Conservation (phyloP, 2,113 vertebrate species). For the Phodopus roborovskii region DNA sequence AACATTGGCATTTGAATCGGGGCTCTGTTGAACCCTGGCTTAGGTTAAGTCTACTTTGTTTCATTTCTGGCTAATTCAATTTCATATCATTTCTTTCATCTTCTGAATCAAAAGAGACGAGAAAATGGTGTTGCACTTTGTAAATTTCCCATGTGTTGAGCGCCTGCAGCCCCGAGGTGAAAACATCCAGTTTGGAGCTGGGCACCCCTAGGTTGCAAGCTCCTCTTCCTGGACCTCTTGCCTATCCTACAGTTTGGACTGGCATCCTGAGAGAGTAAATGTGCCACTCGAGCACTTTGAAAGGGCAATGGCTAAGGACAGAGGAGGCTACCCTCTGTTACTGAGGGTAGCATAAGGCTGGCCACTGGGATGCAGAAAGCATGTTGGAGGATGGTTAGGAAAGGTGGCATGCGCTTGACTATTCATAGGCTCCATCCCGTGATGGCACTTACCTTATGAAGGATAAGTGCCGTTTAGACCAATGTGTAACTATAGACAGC, state of each 20-base stretch:
- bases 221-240: not conserved
- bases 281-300: not conserved
- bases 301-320: not conserved
- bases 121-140: not conserved
- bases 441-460: not conserved
- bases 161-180: not conserved
- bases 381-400: not conserved
- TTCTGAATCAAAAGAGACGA: conserved; percentile 29
- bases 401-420: accelerated
- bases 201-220: not conserved
- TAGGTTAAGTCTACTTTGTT: not conserved
- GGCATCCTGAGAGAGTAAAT: not conserved
- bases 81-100: not conserved
- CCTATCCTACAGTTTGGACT: not conserved
- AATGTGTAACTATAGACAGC: not conserved
- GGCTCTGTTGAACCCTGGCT: conserved; percentile 8
- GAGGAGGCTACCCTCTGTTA: not conserved
- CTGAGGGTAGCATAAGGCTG: not conserved
- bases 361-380: accelerated
- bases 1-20: conserved; percentile 54
- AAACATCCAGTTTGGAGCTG: not conserved
- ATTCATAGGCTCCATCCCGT: not conserved
- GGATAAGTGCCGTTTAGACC: not conserved
- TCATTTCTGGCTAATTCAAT: not conserved
- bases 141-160: not conserved